Evolutionary conservation across 2,113 vertebrate genomes (phyloP), one percentile per base, ranked within the genome.

Genomic region (Motacilla alba): DNA sequence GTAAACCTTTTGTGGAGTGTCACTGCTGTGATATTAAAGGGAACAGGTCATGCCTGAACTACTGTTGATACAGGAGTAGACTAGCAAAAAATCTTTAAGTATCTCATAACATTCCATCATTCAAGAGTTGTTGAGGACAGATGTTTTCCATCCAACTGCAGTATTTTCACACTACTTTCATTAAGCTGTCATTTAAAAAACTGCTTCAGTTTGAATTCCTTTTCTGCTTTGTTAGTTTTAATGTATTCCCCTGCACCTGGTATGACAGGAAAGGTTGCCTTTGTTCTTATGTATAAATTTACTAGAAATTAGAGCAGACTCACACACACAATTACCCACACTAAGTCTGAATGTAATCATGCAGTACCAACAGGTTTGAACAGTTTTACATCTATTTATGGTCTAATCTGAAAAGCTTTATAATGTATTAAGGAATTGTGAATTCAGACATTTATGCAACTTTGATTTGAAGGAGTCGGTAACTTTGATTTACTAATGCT

Each of bases 141-240:
- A 96, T 94, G 91, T 96, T 98, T 97, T 96, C 95, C 87, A 96
- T 97, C 92, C 92, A 66, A 76, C 66, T 96, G 93, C 94, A 94
- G 93, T 84, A 94, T 95, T 96, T 97, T 97, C 95, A 96, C 88
- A 91, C 74, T 67, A 79, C 89, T 96, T 98, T 98, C 97, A 98
- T 98, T 98, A 97, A 98, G 94, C 96, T 98, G 97, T 97, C 96
- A 96, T 97, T 97, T 98, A 55, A 85, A 92, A 97, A 97, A 95
- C 81, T 95, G 75, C 85, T 95, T 97, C 95, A 87, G 93, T 96
- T 98, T 93, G 93, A 95, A 35, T 56, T 53, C 44, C n/a, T 74
- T 97, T 97, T 97, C 89, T 93, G 82, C 79, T 96, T 97, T 96
- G 90, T 97, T 97, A 96, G 87, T 96, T 97, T 97, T 96, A 97